A percentile compares a stretch with the other conserved stretches of the same genome.
phyloP scores from a whole-genome alignment of 1,140 invertebrate species.

The Fopius arisanus region DNA sequence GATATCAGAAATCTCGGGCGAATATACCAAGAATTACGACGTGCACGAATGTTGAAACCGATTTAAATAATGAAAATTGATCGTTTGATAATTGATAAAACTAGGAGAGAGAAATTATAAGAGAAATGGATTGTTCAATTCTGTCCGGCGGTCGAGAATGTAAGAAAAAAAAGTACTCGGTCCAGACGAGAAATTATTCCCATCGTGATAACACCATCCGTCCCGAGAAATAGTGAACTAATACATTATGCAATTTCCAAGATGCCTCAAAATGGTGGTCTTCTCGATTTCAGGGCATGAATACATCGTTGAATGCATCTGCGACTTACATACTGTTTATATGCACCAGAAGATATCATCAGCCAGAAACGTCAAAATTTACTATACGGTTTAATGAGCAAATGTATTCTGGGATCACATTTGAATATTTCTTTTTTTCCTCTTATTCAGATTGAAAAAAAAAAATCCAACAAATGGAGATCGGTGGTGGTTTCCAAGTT shows the following conservation, averaged over 20 bases:
- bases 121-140: too few species aligned
- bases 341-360: background rate
- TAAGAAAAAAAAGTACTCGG: background rate
- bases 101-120: too few species aligned
- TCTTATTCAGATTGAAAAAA: background rate
- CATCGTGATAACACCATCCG: background rate
- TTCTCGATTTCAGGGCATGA: background rate
- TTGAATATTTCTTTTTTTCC: background rate
- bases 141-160: too few species aligned
- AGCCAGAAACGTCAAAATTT: background rate
- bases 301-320: background rate
- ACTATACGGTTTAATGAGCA: background rate
- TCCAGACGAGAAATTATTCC: constrained; percentile 14
- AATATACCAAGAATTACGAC: too few species aligned
- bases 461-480: background rate
- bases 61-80: too few species aligned
- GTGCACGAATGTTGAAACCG: too few species aligned
- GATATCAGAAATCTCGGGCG: too few species aligned
- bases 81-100: too few species aligned
- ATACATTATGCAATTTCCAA: constrained; percentile 24
- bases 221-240: background rate
- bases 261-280: background rate
- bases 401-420: background rate
- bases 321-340: background rate
- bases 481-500: background rate